Conservation (phyloP, 2,113 vertebrate species). For the Elanoides forficatus region DNA sequence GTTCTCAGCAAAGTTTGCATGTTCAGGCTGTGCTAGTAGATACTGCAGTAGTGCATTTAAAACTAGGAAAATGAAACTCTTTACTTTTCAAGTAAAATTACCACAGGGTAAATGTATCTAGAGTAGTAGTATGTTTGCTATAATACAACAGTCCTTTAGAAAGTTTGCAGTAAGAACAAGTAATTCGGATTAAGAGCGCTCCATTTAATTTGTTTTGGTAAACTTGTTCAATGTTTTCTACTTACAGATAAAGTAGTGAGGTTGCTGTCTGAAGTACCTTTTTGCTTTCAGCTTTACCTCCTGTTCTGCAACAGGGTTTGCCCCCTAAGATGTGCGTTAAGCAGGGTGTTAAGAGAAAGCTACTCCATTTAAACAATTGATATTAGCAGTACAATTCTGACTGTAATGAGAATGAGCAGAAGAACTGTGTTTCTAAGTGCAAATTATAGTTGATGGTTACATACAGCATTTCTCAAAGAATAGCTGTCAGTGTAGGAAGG, state of each 20-base stretch:
- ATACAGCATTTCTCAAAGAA: neutral
- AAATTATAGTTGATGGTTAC: neutral
- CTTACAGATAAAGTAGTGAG: neutral
- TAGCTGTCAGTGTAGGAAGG: neutral
- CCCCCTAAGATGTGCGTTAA: neutral
- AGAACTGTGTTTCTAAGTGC: neutral
- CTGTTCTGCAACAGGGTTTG: neutral
- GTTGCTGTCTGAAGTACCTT: neutral
- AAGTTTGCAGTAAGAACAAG: neutral
- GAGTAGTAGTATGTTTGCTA: neutral
- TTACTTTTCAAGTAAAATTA: neutral
- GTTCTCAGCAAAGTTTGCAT: neutral
- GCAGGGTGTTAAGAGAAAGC: neutral
- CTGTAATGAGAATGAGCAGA: neutral
- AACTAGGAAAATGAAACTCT: neutral
- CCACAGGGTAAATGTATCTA: neutral
- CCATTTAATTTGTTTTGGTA: neutral
- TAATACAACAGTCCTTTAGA: neutral
- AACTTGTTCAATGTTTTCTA: neutral
- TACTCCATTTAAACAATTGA: neutral
- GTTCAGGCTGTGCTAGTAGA: neutral
- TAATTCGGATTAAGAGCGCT: neutral
- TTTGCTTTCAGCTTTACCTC: neutral
- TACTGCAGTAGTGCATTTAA: neutral
- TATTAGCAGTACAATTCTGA: neutral